phyloP scores from a whole-genome alignment of 1,140 invertebrate genomes.

The Tachypleus tridentatus region DNA sequence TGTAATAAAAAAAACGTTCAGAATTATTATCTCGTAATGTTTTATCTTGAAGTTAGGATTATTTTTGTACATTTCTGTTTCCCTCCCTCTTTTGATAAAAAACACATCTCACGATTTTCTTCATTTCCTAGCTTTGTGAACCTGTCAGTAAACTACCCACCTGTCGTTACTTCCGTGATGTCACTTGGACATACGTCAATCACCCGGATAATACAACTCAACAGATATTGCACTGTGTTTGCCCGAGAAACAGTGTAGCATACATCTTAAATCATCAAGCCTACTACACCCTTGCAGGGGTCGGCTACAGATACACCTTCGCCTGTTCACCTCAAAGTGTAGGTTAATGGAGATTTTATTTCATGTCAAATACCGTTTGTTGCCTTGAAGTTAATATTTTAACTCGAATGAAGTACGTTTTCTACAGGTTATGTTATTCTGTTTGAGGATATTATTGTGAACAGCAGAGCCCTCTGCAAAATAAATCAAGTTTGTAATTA shows the following conservation, averaged over 20 bases:
- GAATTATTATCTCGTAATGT: no score
- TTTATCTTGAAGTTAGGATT: no score
- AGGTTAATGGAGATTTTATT: conserved; percentile 35
- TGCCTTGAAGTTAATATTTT: no score
- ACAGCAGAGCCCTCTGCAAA: no score
- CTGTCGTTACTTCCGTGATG: conserved; percentile 63
- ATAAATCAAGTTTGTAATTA: no score
- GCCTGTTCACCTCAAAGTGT: conserved; percentile 82
- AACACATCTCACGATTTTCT: not conserved
- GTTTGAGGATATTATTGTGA: no score
- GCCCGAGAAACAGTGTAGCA: conserved; percentile 68
- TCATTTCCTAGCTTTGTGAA: conserved; percentile 51
- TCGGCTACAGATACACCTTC: conserved; percentile 67
- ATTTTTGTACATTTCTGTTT: no score
- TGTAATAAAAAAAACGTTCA: no score
- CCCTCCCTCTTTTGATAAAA: no score
- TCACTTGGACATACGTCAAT: conserved; percentile 73
- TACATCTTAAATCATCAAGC: conserved; percentile 69
- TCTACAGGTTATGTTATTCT: no score
- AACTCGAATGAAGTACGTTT: no score
- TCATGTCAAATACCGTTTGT: no score
- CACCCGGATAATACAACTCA: conserved; percentile 65
- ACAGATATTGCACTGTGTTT: conserved; percentile 72
- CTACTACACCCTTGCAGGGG: conserved; percentile 37
- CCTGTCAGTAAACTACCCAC: conserved; percentile 67